A percentile compares a stretch with the other conserved stretches of the same genome.
Evolutionary conservation across 2,797 vertebrate genomes (phyloP).

Genomic region (Myotis daubentonii): DNA sequence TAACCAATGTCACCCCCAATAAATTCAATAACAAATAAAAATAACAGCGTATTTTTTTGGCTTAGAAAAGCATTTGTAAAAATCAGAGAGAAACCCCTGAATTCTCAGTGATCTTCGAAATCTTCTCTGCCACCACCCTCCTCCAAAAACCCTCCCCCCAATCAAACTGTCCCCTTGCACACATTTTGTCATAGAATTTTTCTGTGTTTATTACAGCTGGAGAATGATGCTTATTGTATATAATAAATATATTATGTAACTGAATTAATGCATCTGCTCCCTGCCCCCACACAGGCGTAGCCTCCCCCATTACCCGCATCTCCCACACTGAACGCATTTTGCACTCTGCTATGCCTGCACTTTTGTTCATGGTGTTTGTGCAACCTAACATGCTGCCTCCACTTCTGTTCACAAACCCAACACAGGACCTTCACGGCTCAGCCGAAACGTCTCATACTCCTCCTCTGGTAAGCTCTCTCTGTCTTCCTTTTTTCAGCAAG

Average conservation of each 20-base stretch:
- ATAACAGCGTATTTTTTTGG: not conserved
- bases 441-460: not conserved
- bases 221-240: not conserved
- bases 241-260: too few relatives aligned
- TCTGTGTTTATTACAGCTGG: not conserved
- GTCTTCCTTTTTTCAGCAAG: not conserved
- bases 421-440: not conserved
- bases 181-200: not conserved
- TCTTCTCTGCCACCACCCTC: not conserved
- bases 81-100: not conserved
- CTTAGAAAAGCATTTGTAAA: slow-evolving; percentile 5
- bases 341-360: not conserved
- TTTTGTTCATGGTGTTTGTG: not conserved
- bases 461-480: not conserved
- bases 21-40: not conserved
- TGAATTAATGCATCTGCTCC: too few relatives aligned
- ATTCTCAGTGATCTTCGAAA: not conserved
- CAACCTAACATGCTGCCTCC: not conserved
- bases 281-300: not conserved
- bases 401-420: not conserved
- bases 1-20: not conserved
- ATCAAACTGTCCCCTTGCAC: not conserved
- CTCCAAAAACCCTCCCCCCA: not conserved
- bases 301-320: not conserved
- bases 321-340: not conserved